Conservation (phyloP, 2,113 vertebrate genomes). For the Propithecus coquereli region DNA sequence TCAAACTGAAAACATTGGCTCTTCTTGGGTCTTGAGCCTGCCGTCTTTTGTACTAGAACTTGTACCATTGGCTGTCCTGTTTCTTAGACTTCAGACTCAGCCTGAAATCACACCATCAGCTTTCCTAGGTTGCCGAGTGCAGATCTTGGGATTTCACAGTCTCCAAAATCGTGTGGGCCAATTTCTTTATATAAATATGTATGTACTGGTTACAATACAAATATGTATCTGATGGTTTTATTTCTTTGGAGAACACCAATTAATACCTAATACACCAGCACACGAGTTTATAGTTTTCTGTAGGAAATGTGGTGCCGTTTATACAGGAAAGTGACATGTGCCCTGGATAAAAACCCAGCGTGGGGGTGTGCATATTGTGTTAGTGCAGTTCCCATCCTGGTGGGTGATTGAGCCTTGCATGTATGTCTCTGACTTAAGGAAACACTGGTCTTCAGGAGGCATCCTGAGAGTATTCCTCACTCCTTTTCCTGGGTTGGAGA, state of each 20-base stretch:
- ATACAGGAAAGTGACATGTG: background rate
- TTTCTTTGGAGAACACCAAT: background rate
- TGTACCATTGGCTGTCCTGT: background rate
- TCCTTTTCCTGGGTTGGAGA: background rate
- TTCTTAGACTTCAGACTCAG: background rate
- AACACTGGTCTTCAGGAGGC: background rate
- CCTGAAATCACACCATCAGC: background rate
- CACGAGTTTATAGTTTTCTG: background rate
- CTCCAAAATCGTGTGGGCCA: background rate
- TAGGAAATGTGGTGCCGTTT: background rate
- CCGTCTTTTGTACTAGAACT: background rate
- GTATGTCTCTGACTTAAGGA: background rate
- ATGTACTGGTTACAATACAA: too few relatives aligned
- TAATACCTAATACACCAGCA: background rate
- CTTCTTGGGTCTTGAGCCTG: background rate
- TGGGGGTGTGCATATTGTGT: rapidly evolving
- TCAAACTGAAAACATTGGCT: too few relatives aligned
- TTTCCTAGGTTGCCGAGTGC: background rate
- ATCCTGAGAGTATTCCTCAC: background rate
- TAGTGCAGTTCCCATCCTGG: too few relatives aligned
- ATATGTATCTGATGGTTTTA: background rate
- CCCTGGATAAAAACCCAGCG: background rate
- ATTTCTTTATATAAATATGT: background rate
- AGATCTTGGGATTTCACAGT: background rate
- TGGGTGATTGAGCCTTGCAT: background rate